Evolutionary conservation across 2,113 vertebrate genomes (phyloP).

Genomic region (Brachirus orientalis): DNA sequence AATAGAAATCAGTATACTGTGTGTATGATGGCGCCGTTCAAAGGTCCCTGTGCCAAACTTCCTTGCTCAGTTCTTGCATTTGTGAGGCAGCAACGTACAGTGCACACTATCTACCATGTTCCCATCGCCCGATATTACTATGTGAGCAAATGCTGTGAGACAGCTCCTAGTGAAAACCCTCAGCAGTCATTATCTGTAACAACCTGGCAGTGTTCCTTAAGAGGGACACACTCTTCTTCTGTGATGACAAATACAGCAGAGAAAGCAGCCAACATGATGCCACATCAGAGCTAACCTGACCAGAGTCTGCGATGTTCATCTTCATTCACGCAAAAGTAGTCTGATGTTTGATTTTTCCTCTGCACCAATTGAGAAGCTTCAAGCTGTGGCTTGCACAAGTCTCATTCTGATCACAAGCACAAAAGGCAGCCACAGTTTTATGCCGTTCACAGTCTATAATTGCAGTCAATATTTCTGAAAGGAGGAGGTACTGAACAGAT

Average conservation of each 20-base stretch:
- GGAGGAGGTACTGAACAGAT: slow-evolving; percentile 52
- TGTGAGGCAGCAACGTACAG: slow-evolving; percentile 39
- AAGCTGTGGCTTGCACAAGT: slow-evolving; percentile 28
- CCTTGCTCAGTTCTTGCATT: slow-evolving; percentile 24
- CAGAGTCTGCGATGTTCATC: slow-evolving; percentile 2
- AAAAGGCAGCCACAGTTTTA: slow-evolving; percentile 51
- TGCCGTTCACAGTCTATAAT: slow-evolving; percentile 52
- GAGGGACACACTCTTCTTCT: slow-evolving; percentile 60
- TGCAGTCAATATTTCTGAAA: slow-evolving; percentile 62
- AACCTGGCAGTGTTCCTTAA: slow-evolving; percentile 69
- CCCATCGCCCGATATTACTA: slow-evolving; percentile 67
- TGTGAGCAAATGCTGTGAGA: slow-evolving; percentile 74
- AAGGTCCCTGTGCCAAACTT: slow-evolving; percentile 13
- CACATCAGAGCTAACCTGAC: slow-evolving; percentile 10
- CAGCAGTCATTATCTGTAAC: slow-evolving; percentile 75
- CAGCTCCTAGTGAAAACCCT: slow-evolving; percentile 68
- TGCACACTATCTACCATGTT: slow-evolving; percentile 33
- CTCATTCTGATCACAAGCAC: slow-evolving; percentile 46
- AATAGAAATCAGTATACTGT: slow-evolving; percentile 29
- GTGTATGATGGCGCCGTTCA: slow-evolving; percentile 8
- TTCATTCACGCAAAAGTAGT: slow-evolving; percentile 3
- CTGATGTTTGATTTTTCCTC: not conserved
- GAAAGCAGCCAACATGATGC: slow-evolving; percentile 21
- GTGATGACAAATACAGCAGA: slow-evolving; percentile 56
- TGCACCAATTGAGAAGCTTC: slow-evolving; percentile 37